phyloP scores from a whole-genome alignment of 37 sponge, comb jelly and placozoan genomes.

The Bolinopsis microptera region DNA sequence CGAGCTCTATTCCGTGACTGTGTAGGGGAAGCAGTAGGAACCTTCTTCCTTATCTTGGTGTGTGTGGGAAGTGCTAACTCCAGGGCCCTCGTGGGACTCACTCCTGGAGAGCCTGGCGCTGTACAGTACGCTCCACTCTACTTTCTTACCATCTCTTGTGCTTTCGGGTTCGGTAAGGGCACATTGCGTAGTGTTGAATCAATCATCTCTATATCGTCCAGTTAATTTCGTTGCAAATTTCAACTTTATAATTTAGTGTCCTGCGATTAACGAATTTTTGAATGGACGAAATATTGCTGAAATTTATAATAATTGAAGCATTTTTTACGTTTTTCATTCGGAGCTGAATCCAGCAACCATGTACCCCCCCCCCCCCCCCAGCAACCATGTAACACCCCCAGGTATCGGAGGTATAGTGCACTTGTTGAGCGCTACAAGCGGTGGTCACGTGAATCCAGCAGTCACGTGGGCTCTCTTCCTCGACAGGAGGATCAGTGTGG shows the following conservation, averaged over 20 bases:
- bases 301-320: too few relatives aligned
- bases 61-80: slow-evolving; percentile 11
- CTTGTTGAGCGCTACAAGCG: background rate
- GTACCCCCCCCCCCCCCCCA: too few relatives aligned
- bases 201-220: background rate
- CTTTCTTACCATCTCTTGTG: background rate
- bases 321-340: too few relatives aligned
- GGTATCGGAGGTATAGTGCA: slow-evolving; percentile 12
- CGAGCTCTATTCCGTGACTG: background rate
- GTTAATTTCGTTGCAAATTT: background rate
- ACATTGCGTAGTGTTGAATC: background rate
- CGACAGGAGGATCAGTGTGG: background rate
- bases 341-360: too few relatives aligned
- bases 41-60: slow-evolving; percentile 10
- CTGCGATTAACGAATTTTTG: too few relatives aligned
- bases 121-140: background rate
- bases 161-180: background rate
- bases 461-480: slow-evolving; percentile 16
- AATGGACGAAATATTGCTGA: too few relatives aligned
- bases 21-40: background rate
- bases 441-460: background rate
- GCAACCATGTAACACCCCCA: too few relatives aligned
- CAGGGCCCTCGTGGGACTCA: background rate
- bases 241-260: too few relatives aligned
- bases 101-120: background rate